Percentiles rank a stretch among this genome's conserved stretches.
These are phyloP conservation scores for Drosophila mettleri DNA, from an alignment of 2,888 invertebrate genomes.

Conservation along the genomic window DNA sequence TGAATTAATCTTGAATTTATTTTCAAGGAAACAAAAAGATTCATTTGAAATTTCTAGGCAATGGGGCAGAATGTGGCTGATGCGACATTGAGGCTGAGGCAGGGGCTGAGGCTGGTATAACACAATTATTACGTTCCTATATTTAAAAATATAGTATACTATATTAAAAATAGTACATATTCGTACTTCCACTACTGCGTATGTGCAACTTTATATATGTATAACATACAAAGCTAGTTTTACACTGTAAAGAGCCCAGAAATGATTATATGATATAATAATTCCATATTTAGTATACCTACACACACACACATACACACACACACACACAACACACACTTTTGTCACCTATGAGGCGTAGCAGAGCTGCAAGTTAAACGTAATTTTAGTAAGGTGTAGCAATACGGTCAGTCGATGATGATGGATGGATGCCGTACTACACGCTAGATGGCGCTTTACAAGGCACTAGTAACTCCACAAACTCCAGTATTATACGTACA, in stretches of 20 bases:
- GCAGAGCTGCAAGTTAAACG: slow-evolving; percentile 66
- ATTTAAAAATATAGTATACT: slow-evolving; percentile 65
- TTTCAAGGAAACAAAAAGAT: too few relatives aligned
- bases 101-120: slow-evolving; percentile 40
- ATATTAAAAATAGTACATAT: slow-evolving; percentile 45
- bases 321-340: slow-evolving; percentile 6
- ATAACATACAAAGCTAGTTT: slow-evolving; percentile 32
- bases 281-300: slow-evolving; percentile 17
- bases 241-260: slow-evolving; percentile 52
- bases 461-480: slow-evolving; percentile 45
- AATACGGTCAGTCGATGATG: too few relatives aligned
- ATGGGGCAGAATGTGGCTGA: neutral
- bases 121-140: slow-evolving; percentile 83
- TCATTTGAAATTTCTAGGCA: neutral
- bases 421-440: slow-evolving; percentile 16
- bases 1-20: neutral
- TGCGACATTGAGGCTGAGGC: too few relatives aligned
- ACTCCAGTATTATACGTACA: slow-evolving; percentile 59
- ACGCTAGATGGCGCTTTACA: slow-evolving; percentile 40
- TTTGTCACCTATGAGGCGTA: slow-evolving; percentile 55
- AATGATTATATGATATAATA: slow-evolving; percentile 13
- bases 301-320: neutral
- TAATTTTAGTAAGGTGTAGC: slow-evolving; percentile 47
- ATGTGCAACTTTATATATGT: slow-evolving; percentile 50
- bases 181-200: slow-evolving; percentile 55